Percentiles rank a stretch among this genome's conserved stretches.
Conservation (phyloP, 2,113 vertebrate genomes). For the Alectura lathami region DNA sequence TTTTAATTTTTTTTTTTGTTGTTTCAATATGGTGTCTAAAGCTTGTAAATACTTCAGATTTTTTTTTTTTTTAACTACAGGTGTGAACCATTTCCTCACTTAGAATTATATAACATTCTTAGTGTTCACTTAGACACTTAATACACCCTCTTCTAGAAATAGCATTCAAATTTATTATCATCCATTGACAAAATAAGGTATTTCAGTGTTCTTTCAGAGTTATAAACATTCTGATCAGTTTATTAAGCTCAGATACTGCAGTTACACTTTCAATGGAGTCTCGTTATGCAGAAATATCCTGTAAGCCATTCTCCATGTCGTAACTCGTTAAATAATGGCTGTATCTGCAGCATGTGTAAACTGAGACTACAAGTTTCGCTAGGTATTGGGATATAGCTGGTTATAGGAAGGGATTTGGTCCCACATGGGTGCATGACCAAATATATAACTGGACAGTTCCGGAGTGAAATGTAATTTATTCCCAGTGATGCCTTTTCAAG, state of each 20-base stretch:
- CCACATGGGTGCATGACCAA: too few species aligned
- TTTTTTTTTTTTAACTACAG: not conserved
- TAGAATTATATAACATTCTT: not conserved
- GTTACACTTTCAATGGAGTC: not conserved
- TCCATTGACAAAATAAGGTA: not conserved
- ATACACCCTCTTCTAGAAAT: not conserved
- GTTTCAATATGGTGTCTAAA: not conserved
- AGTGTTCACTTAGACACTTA: not conserved
- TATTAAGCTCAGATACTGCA: not conserved
- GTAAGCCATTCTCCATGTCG: not conserved
- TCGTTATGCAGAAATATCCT: not conserved
- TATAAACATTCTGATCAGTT: not conserved
- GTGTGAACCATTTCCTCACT: not conserved
- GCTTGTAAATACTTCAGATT: not conserved
- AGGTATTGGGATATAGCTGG: not conserved
- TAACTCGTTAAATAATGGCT: not conserved
- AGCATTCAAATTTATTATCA: not conserved
- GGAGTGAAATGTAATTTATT: not conserved
- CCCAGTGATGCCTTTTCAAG: not conserved
- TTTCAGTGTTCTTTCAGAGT: not conserved
- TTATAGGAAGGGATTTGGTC: not conserved
- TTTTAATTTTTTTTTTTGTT: not conserved
- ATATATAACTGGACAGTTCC: not conserved
- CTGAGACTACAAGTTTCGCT: not conserved
- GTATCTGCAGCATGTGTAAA: not conserved